Evolutionary conservation across 2,888 invertebrate genomes (phyloP), one percentile per base, ranked within the genome.

Genomic region (Thymelicus acteon): DNA sequence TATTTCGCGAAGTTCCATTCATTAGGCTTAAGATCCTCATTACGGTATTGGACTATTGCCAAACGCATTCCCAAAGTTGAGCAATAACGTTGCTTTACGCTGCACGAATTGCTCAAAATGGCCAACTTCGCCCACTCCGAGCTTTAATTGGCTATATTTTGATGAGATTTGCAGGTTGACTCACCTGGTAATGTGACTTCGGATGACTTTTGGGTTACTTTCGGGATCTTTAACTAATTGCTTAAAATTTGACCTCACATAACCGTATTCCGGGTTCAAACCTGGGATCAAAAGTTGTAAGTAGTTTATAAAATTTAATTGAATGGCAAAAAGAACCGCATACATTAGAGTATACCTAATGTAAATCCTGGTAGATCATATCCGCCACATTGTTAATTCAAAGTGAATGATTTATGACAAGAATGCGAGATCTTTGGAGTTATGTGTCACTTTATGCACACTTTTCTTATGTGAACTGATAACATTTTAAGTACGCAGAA

Each of bases 41-140:
- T 80, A 79, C 77, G 58, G 71, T 66, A 78, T 79, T 85, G 85
- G 85, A 80, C 80, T 76, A 74, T 75, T 74, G 85, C 85, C 85
- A 85, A 79, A 82, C 80, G 75, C 77, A 79, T 78, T 79, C 77
- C 75, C 76, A 73, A 78, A 85, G 82, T 80, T 84, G 78, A 73
- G 67, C 72, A 82, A 80, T 79, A 80, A 80, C 78, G 76, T 77
- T 75, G 75, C 57, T 72, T 72, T 70, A 72, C 72, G 63, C 40
- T 70, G 68, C 72, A 52, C 69, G 70, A 69, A 69, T 69, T 69
- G 58, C 70, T 40, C 24, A 37, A 49, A 70, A 70, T 60, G 70
- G 70, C 40, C 71, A 52, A 71, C 64, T 71, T 71, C 19, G 31
- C 64, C 44, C 61, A 61, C 61, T 68, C 39, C 31, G 44, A n/a